These are phyloP conservation scores for Magallana nippona DNA, from an alignment of 2,888 invertebrate genomes.

Conservation along the genomic window DNA sequence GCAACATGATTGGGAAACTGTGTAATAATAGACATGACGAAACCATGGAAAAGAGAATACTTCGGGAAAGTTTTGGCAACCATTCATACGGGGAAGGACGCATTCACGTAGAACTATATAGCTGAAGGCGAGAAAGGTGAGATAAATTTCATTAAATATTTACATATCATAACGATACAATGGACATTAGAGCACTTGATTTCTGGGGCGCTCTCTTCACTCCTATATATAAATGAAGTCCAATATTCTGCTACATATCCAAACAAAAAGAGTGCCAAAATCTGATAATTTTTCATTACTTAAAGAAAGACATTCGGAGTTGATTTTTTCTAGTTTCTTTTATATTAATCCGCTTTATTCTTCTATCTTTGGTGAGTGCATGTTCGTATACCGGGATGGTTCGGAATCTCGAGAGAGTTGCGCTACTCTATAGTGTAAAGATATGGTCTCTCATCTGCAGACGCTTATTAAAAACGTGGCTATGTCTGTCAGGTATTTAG, in stretches of 20 bases:
- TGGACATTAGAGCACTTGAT: not conserved
- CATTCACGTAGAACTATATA: not conserved
- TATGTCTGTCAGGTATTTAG: conserved; percentile 23
- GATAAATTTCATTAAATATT: conserved; percentile 32
- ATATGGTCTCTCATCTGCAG: not conserved
- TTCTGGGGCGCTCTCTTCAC: not conserved
- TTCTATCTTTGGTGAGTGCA: too few species aligned
- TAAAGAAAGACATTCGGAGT: too few species aligned
- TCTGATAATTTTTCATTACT: too few species aligned
- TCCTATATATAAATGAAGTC: too few species aligned
- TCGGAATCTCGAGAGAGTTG: too few species aligned
- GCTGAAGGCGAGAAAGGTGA: conserved; percentile 10
- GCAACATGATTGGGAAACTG: conserved; percentile 23
- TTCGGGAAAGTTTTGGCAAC: conserved; percentile 11
- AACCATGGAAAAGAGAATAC: conserved; percentile 5
- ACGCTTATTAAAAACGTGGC: conserved; percentile 19
- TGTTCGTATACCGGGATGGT: too few species aligned
- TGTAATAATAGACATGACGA: conserved; percentile 27
- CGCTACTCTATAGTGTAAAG: too few species aligned
- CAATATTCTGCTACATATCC: too few species aligned
- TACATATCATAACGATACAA: conserved; percentile 7
- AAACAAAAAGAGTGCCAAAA: too few species aligned
- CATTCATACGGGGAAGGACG: not conserved
- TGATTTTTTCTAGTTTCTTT: too few species aligned
- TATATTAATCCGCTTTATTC: too few species aligned